Percentiles rank a stretch among this genome's conserved stretches.
These are phyloP conservation scores for Meloidogyne floridensis DNA, from an alignment of 1,140 invertebrate species.

Conservation along the genomic window DNA sequence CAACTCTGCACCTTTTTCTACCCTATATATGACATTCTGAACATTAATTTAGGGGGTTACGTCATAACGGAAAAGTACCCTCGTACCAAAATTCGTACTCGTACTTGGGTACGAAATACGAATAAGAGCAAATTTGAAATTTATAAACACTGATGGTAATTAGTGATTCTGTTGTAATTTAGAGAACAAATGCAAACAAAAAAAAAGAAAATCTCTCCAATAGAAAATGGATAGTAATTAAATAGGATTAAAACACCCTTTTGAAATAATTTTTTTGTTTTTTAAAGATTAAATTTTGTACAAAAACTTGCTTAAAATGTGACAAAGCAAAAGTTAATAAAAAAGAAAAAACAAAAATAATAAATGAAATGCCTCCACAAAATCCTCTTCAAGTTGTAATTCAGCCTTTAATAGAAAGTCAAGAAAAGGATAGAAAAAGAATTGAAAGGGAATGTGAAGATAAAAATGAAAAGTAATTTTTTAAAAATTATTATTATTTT, in stretches of 20 bases:
- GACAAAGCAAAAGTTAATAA: neutral
- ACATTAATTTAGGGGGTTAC: too few relatives aligned
- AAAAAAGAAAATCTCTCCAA: too few relatives aligned
- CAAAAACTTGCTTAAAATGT: conserved; percentile 43
- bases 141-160: too few relatives aligned
- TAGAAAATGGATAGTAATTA: too few relatives aligned
- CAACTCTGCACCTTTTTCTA: too few relatives aligned
- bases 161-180: too few relatives aligned
- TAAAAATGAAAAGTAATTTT: conserved; percentile 16
- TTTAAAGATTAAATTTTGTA: conserved; percentile 37
- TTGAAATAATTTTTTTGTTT: neutral
- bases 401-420: conserved; percentile 6
- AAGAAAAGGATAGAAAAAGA: neutral
- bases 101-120: too few relatives aligned
- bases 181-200: too few relatives aligned
- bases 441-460: neutral
- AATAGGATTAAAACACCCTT: neutral
- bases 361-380: neutral
- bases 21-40: too few relatives aligned
- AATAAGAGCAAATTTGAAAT: too few relatives aligned
- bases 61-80: too few relatives aligned
- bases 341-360: neutral
- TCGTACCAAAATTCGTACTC: too few relatives aligned
- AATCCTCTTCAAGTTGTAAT: conserved; percentile 19
- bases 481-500: neutral